Conservation (phyloP, 1,140 invertebrate species). For the Hylaeus volcanicus region DNA sequence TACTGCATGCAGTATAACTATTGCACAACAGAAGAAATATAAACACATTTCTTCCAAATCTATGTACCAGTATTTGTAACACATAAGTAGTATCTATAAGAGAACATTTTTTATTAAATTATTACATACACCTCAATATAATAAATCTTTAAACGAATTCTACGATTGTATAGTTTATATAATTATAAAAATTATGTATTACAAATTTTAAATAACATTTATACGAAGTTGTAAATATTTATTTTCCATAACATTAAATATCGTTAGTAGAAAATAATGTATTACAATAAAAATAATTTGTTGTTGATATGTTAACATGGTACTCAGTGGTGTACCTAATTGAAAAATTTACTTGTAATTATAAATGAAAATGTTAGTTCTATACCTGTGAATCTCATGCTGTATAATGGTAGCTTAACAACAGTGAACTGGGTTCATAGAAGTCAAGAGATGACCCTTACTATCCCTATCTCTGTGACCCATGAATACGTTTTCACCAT, state of each 20-base stretch:
- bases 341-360: slow-evolving; percentile 24
- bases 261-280: background rate
- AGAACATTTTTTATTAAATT: slow-evolving; percentile 24
- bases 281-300: background rate
- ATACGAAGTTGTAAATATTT: background rate
- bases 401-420: slow-evolving; percentile 63
- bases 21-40: slow-evolving; percentile 51
- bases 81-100: slow-evolving; percentile 46
- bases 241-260: background rate
- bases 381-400: slow-evolving; percentile 72
- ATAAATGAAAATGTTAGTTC: slow-evolving; percentile 30
- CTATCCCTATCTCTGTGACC: slow-evolving; percentile 70
- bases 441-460: slow-evolving; percentile 76
- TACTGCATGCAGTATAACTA: slow-evolving; percentile 51
- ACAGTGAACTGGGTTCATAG: slow-evolving; percentile 71
- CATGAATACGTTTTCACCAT: slow-evolving; percentile 60
- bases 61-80: slow-evolving; percentile 20
- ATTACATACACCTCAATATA: background rate
- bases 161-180: background rate
- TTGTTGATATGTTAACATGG: background rate
- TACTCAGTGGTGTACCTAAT: background rate
- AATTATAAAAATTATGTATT: background rate
- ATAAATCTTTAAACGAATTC: background rate
- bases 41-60: slow-evolving; percentile 45
- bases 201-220: slow-evolving; percentile 12